Evolutionary conservation across 2,888 invertebrate genomes (phyloP).

Genomic region (Scaptomyza flava): DNA sequence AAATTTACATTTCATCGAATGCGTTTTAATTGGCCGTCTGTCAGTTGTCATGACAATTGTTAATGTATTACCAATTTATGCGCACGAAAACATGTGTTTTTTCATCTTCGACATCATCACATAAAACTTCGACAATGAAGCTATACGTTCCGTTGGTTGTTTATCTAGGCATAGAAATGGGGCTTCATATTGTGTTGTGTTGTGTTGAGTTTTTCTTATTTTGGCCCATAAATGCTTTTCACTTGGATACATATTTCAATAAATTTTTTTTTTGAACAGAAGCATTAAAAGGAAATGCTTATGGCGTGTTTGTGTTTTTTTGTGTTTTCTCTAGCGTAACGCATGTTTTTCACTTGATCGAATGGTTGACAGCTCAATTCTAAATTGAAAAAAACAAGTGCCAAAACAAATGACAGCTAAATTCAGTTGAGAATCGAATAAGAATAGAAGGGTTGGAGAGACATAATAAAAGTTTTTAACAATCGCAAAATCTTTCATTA

Average conservation of each 20-base stretch:
- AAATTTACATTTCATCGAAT: constrained; percentile 65
- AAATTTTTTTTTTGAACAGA: constrained; percentile 22
- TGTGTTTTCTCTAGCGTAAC: constrained; percentile 12
- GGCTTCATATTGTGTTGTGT: constrained; percentile 41
- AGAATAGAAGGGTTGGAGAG: too few relatives aligned
- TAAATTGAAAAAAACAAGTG: constrained; percentile 39
- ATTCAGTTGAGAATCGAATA: constrained; percentile 10
- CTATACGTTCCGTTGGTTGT: constrained; percentile 24
- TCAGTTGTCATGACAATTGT: constrained; percentile 77
- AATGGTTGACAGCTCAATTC: constrained; percentile 38
- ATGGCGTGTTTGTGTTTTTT: neutral
- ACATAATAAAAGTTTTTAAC: too few relatives aligned
- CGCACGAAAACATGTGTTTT: constrained; percentile 13
- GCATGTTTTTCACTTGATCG: constrained; percentile 21
- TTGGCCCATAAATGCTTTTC: constrained; percentile 16
- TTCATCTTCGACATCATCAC: too few relatives aligned
- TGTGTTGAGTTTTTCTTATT: neutral
- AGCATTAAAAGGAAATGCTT: constrained; percentile 29
- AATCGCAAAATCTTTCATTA: neutral
- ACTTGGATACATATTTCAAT: constrained; percentile 40
- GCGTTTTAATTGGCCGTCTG: constrained; percentile 75
- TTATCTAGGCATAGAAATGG: constrained; percentile 63
- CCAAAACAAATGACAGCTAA: constrained; percentile 38
- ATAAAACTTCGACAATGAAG: too few relatives aligned
- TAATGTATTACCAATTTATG: constrained; percentile 73